Conservation (phyloP, 2,113 vertebrate genomes). For the rabbit (Oryctolagus cuniculus) region DNA sequence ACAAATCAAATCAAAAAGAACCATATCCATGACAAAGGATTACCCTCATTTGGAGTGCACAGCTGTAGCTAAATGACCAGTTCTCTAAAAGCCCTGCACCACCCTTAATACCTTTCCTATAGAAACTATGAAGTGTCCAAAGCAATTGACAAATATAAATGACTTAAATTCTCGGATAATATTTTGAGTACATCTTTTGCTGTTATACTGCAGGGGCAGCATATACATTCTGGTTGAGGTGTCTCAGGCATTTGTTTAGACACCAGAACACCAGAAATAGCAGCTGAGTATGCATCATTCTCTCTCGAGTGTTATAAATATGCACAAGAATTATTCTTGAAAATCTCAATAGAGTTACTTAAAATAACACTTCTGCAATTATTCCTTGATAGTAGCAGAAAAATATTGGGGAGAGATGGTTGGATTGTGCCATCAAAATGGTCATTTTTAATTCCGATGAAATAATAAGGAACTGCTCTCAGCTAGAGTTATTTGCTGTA, state of each 20-base stretch:
- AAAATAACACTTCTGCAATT: conserved; percentile 84
- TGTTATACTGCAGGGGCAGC: conserved; percentile 79
- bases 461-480: conserved; percentile 86
- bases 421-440: conserved; percentile 80
- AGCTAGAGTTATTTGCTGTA: conserved; percentile 86
- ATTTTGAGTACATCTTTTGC: conserved; percentile 80
- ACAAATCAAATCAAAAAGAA: background rate
- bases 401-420: conserved; percentile 83
- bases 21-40: conserved; percentile 80
- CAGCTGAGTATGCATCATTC: conserved; percentile 77
- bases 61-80: conserved; percentile 86
- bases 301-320: conserved; percentile 70
- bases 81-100: conserved; percentile 77
- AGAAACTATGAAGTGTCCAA: conserved; percentile 85
- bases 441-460: conserved; percentile 87
- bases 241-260: conserved; percentile 78
- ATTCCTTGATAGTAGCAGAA: conserved; percentile 88
- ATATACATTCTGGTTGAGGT: conserved; percentile 84
- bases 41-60: conserved; percentile 80
- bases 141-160: conserved; percentile 76
- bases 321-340: conserved; percentile 81
- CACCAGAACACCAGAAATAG: conserved; percentile 83
- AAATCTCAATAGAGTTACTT: conserved; percentile 83
- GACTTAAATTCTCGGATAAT: conserved; percentile 80
- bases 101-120: conserved; percentile 87